phyloP scores from a whole-genome alignment of 92 coral and sea anemone species.

The Galaxea fascicularis region DNA sequence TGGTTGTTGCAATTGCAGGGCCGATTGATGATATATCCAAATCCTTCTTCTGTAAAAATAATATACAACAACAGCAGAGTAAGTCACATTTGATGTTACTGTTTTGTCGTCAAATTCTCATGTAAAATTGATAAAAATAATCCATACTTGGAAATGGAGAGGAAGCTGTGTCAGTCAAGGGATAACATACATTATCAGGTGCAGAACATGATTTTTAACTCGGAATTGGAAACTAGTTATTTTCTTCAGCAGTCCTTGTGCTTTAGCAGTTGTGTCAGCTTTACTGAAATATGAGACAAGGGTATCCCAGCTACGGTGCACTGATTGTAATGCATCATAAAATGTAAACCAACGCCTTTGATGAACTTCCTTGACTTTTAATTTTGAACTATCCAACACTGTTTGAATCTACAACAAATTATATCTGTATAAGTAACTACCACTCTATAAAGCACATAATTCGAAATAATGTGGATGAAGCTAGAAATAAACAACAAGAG shows the following conservation, averaged over 20 bases:
- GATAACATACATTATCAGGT: constrained; percentile 8
- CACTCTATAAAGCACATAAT: neutral
- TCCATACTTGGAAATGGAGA: constrained; percentile 2
- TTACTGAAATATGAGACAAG: constrained; percentile 13
- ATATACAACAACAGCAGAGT: constrained; percentile 7
- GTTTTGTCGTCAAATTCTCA: neutral
- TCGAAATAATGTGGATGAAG: neutral
- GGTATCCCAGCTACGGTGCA: constrained; percentile 3
- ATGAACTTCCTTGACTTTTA: constrained; percentile 9
- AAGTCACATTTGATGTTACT: constrained; percentile 10
- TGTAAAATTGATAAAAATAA: neutral
- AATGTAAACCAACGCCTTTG: constrained; percentile 3
- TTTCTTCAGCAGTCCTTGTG: constrained; percentile 13
- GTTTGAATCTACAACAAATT: constrained; percentile 14
- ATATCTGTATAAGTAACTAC: constrained; percentile 15
- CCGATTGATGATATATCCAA: constrained; percentile 15
- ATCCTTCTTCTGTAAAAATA: constrained; percentile 10
- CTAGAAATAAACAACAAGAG: neutral
- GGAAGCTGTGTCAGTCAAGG: constrained; percentile 9
- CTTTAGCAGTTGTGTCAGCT: constrained; percentile 18
- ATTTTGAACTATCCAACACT: constrained; percentile 12
- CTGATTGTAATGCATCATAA: constrained; percentile 10
- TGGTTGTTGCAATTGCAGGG: constrained; percentile 18
- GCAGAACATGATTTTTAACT: neutral
- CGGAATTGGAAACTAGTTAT: constrained; percentile 11